Evolutionary conservation across 2,888 invertebrate species (phyloP), one percentile per base, ranked within the genome.

Genomic region (Yponomeuta malinellus): DNA sequence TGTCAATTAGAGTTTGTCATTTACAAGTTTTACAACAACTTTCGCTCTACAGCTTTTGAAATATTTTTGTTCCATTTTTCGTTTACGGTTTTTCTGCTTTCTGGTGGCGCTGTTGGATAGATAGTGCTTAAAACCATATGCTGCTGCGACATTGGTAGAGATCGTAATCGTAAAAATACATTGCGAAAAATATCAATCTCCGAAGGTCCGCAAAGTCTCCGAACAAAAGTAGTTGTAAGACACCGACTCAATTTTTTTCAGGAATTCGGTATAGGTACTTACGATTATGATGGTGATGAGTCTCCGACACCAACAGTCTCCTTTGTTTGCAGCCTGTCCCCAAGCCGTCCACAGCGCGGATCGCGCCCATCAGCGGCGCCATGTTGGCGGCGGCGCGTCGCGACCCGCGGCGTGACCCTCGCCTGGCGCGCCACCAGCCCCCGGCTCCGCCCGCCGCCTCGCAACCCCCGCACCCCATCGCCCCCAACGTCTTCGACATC

Each of bases 401-500:
- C 78, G 78, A 88, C 81, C 12, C 83, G 73, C 76, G 86, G 72
- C 74, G 86, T 78, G 78, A 88, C 81, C 15, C 83, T 73, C 76
- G 85, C 78, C 74, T 90, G 15, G 74, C 72, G 63, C 71, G 48
- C 43, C 23, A 71, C 74, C 70, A 74, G 69, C 71, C 67, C 63
- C 68, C 48, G n/a, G 75, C 52, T 2, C 15, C 52, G 43, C 70
- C 75, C 76, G 15, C 52, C 52, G 15, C 10, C 73, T 75, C 23
- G 71, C 73, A n/a, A 31, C 72, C 12, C 31, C 43, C 48, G 63
- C 72, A 43, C 52, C 74, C 43, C 72, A 86, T 90, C 74, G 87
- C 89, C 8, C 81, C 89, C 72, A 83, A 90, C 83, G 87, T 89
- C 65, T 90, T 91, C 82, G 88, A 93, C 83, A 89, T 93, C 84